These are phyloP conservation scores for Myxocyprinus asiaticus DNA, from an alignment of 2,113 vertebrate genomes.

Conservation along the genomic window DNA sequence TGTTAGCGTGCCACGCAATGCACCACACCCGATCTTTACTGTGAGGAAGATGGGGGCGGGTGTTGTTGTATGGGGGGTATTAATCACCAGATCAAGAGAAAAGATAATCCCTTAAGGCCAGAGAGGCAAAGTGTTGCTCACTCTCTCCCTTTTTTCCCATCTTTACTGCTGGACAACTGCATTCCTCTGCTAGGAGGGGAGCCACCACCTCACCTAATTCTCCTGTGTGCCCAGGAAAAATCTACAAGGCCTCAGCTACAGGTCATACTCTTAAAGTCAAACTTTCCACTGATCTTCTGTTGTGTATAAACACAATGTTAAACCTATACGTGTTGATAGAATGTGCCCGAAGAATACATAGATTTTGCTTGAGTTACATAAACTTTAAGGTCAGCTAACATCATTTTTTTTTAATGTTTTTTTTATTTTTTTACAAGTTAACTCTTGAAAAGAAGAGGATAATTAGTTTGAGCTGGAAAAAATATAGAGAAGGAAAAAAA, in stretches of 20 bases:
- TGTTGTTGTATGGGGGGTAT: constrained; percentile 59
- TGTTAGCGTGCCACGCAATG: constrained; percentile 58
- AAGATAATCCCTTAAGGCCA: constrained; percentile 44
- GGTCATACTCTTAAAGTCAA: constrained; percentile 42
- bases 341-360: constrained; percentile 5
- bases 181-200: constrained; percentile 75
- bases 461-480: no score
- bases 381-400: neutral
- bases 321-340: constrained; percentile 25
- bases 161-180: constrained; percentile 67
- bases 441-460: no score
- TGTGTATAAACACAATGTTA: constrained; percentile 35
- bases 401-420: no score
- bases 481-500: neutral
- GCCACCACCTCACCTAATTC: constrained; percentile 53
- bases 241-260: constrained; percentile 42
- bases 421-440: no score
- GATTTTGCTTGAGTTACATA: constrained; percentile 25
- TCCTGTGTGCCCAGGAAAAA: constrained; percentile 32
- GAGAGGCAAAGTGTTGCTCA: constrained; percentile 44
- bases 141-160: constrained; percentile 34
- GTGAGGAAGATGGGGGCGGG: constrained; percentile 64
- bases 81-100: constrained; percentile 77
- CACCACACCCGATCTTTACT: constrained; percentile 58
- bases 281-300: constrained; percentile 37